These are phyloP conservation scores for Acarapis woodi DNA, from an alignment of 1,140 invertebrate species.

Conservation along the genomic window DNA sequence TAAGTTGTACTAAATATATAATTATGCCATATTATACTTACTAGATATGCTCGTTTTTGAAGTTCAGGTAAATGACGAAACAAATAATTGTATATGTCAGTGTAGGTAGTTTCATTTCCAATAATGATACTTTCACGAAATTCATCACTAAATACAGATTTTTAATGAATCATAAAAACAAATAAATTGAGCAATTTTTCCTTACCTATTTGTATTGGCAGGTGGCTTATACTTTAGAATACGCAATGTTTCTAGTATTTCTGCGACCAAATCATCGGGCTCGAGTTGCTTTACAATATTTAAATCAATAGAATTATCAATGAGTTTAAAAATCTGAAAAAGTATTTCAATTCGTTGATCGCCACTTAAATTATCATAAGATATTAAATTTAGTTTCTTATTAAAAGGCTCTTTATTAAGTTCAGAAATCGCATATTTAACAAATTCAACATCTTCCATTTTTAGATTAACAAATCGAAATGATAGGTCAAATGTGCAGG, in stretches of 20 bases:
- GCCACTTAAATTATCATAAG: constrained; percentile 44
- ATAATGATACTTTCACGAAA: constrained; percentile 38
- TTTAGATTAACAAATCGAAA: too few species aligned
- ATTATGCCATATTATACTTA: too few species aligned
- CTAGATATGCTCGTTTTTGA: constrained; percentile 47
- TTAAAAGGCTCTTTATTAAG: constrained; percentile 39
- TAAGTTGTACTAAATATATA: too few species aligned
- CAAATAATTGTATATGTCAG: constrained; percentile 48
- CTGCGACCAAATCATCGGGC: constrained; percentile 18
- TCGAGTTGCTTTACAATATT: constrained; percentile 23
- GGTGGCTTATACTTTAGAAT: constrained; percentile 37
- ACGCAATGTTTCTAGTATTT: constrained; percentile 22
- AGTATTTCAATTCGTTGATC: constrained; percentile 40
- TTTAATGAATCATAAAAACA: neutral
- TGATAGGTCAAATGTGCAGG: too few species aligned
- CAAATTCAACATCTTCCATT: constrained; percentile 46
- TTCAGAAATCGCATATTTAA: constrained; percentile 39
- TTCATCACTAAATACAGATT: constrained; percentile 14
- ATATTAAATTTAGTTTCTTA: constrained; percentile 48
- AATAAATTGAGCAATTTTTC: constrained; percentile 1
- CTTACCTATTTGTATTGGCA: constrained; percentile 15
- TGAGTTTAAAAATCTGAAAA: constrained; percentile 31
- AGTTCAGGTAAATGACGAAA: constrained; percentile 35
- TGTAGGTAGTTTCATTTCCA: constrained; percentile 38
- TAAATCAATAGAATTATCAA: constrained; percentile 27